These are phyloP conservation scores for Scotopteryx bipunctaria DNA, from an alignment of 2,888 invertebrate genomes.

Conservation along the genomic window DNA sequence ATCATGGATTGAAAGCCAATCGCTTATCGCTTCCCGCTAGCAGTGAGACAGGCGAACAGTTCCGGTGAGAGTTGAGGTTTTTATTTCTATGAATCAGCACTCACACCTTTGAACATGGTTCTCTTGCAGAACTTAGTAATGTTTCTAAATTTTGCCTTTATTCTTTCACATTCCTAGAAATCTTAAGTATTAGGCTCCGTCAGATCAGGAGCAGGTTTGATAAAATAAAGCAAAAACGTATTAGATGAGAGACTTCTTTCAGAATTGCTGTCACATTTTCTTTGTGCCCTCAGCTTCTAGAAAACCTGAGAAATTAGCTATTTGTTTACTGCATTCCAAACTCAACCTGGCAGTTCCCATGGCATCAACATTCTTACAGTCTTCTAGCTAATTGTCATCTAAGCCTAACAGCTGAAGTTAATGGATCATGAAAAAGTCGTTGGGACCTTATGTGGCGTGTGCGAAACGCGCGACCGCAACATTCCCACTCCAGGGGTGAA, in stretches of 20 bases:
- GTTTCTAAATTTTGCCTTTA: neutral
- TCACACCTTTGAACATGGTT: neutral
- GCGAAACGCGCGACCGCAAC: slow-evolving; percentile 65
- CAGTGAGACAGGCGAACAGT: slow-evolving; percentile 3
- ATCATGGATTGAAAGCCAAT: neutral
- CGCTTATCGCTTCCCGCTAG: slow-evolving; percentile 11
- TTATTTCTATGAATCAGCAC: neutral
- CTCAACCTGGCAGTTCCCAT: slow-evolving; percentile 27
- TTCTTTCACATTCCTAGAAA: neutral
- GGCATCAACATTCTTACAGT: slow-evolving; percentile 32
- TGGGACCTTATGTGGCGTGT: slow-evolving; percentile 64
- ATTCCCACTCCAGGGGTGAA: slow-evolving; percentile 56
- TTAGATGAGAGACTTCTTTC: too few relatives aligned
- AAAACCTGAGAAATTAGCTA: neutral
- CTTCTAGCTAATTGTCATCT: slow-evolving; percentile 50
- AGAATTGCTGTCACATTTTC: too few relatives aligned
- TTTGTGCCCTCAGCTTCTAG: neutral
- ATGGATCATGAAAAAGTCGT: slow-evolving; percentile 55
- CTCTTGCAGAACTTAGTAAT: neutral
- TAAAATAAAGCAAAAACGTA: too few relatives aligned
- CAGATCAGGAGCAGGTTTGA: too few relatives aligned
- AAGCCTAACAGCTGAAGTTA: slow-evolving; percentile 48
- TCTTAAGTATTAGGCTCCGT: too few relatives aligned
- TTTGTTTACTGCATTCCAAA: slow-evolving; percentile 3
- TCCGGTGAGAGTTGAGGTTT: slow-evolving; percentile 16